A percentile compares a stretch with the other conserved stretches of the same genome.
Conservation (phyloP, 2,888 invertebrate genomes). For the Oxycera nigricornis region DNA sequence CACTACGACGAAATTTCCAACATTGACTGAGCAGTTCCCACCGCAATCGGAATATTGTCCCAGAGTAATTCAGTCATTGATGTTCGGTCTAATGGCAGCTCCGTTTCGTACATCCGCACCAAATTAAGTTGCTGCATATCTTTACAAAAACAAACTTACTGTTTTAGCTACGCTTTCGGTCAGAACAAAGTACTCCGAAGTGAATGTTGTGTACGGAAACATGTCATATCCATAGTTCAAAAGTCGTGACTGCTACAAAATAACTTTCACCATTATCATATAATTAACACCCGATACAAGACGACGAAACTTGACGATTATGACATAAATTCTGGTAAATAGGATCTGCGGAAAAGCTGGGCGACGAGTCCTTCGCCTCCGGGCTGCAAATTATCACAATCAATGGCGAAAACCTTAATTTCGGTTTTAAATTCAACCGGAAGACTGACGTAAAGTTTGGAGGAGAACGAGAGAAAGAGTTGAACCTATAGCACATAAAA, state of each 20-base stretch:
- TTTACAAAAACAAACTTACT: not conserved
- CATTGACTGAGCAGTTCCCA: no score
- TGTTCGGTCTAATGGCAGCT: not conserved
- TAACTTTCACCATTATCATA: slow-evolving; percentile 34
- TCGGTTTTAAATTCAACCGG: slow-evolving; percentile 43
- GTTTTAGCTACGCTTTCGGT: not conserved
- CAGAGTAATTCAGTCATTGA: not conserved
- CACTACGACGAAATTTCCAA: no score
- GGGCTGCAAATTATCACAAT: slow-evolving; percentile 39
- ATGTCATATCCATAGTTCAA: slow-evolving; percentile 14
- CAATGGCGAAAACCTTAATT: slow-evolving; percentile 43
- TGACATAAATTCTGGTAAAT: slow-evolving; percentile 44
- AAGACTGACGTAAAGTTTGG: slow-evolving; percentile 28
- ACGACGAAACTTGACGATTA: slow-evolving; percentile 7
- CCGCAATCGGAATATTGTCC: not conserved
- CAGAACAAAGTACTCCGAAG: not conserved
- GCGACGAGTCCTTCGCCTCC: slow-evolving; percentile 19
- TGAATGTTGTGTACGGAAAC: not conserved
- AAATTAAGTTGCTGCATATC: not conserved
- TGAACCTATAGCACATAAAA: slow-evolving; percentile 44
- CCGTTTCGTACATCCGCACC: not conserved
- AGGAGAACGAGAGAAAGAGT: slow-evolving; percentile 21
- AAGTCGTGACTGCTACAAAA: not conserved
- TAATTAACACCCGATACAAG: slow-evolving; percentile 31
- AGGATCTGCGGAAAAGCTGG: slow-evolving; percentile 24